These are phyloP conservation scores for Brachyrhaphis roseni DNA, from an alignment of 2,797 vertebrate genomes.

Conservation along the genomic window DNA sequence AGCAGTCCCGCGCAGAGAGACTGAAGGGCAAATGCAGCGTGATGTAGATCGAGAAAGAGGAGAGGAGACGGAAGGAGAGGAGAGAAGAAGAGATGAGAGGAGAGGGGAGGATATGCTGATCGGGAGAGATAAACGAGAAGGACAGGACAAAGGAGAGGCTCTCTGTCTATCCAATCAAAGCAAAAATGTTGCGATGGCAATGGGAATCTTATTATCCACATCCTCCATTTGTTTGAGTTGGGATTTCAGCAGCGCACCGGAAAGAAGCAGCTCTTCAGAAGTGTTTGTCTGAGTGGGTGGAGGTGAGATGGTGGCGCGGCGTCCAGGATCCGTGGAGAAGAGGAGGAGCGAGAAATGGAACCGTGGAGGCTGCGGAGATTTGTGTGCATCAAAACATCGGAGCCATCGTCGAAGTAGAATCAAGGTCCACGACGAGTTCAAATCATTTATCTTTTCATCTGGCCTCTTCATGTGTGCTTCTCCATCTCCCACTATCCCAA, in stretches of 20 bases:
- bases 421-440: conserved; percentile 22
- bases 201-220: conserved; percentile 52
- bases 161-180: neutral
- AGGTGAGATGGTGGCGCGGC: conserved; percentile 1
- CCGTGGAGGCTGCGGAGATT: conserved; percentile 13
- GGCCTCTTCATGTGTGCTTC: conserved; percentile 20
- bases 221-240: conserved; percentile 48
- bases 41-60: conserved; percentile 82
- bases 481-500: conserved; percentile 30
- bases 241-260: conserved; percentile 21
- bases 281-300: neutral
- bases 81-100: neutral
- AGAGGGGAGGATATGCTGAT: neutral
- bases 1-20: conserved; percentile 93
- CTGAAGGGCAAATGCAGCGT: conserved; percentile 94
- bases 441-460: conserved; percentile 27
- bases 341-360: neutral
- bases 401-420: conserved; percentile 5
- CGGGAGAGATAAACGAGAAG: neutral
- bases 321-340: neutral
- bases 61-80: conserved; percentile 5
- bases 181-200: conserved; percentile 29
- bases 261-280: conserved; percentile 25
- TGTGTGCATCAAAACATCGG: conserved; percentile 35
- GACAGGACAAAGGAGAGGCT: conserved; percentile 16